Conservation (phyloP, 2,113 vertebrate genomes). For the Recurvirostra avosetta region DNA sequence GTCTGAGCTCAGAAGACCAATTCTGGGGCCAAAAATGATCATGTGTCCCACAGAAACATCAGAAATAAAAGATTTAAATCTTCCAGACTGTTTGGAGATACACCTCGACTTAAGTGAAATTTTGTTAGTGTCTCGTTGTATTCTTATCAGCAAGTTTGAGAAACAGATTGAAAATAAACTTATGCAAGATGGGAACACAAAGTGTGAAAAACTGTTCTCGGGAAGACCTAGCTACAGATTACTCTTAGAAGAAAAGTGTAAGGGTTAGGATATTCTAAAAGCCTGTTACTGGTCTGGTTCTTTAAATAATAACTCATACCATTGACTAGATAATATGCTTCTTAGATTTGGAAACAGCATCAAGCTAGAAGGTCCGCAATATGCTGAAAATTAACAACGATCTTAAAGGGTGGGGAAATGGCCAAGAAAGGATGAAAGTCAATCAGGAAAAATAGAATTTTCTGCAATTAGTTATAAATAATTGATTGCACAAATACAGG, state of each 20-base stretch:
- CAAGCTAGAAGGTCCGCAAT: background rate
- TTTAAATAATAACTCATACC: background rate
- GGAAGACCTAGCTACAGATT: background rate
- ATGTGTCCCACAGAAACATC: background rate
- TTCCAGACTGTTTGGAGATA: background rate
- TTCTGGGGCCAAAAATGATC: background rate
- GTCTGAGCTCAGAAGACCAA: background rate
- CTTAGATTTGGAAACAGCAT: background rate
- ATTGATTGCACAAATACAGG: background rate
- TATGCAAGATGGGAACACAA: slow-evolving; percentile 19
- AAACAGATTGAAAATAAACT: slow-evolving; percentile 46
- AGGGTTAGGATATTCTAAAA: slow-evolving; percentile 10
- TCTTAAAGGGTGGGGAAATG: background rate
- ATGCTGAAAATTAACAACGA: background rate
- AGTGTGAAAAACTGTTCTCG: slow-evolving; percentile 44
- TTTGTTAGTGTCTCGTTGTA: background rate
- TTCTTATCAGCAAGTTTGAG: slow-evolving; percentile 22
- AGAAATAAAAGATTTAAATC: background rate
- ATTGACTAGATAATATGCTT: background rate
- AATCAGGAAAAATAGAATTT: background rate
- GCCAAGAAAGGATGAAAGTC: background rate
- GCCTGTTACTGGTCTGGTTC: background rate
- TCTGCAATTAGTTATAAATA: background rate
- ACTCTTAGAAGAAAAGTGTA: background rate
- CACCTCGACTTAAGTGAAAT: background rate